Evolutionary conservation across 2,797 vertebrate genomes (phyloP), one percentile per base, ranked within the genome.

Genomic region (Alauda arvensis): DNA sequence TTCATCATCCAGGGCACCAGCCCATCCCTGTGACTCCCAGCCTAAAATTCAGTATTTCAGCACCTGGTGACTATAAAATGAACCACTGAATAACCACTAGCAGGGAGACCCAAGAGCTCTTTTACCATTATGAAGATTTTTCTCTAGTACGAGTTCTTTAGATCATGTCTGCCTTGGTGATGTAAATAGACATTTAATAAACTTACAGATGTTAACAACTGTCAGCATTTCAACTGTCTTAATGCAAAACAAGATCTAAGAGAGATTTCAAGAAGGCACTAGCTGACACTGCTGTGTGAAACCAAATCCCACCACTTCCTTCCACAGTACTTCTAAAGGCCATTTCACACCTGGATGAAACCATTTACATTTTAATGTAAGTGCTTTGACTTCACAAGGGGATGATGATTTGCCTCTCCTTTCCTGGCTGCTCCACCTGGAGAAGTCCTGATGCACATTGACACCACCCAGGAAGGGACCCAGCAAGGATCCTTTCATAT

Each of bases 311-410:
- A 81, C 12, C 37, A 52, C 49, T 48, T 87, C 63, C 25, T 74
- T 51, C 68, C 48, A 18, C 12, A n/a, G 37, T 12, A 83, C 39
- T 85, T 87, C 53, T 68, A 43, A 91, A 89, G 66, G 55, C 46
- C 18, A 23, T 68, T 93, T 94, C 75, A 86, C 91, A 94, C 62
- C 59, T 39, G 25, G 37, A 74, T 70, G 74, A 77, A 83, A 71
- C 51, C 45, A 91, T 87, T 93, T 81, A 71, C 53, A 89, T 91
- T 91, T 79, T 84, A 92, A 94, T 75, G 6, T 25, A 86, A 40
- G 29, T 37, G 28, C 61, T 75, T 49, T 79, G 61, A 71, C 29
- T 92, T 92, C 78, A 86, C 61, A 31, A 61, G 49, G 40, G 14
- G 18, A 83, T 24, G 21, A 9, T 77, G 65, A 88, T 89, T 89